These are phyloP conservation scores for Biston stratarius DNA, from an alignment of 2,888 invertebrate species.

Conservation along the genomic window DNA sequence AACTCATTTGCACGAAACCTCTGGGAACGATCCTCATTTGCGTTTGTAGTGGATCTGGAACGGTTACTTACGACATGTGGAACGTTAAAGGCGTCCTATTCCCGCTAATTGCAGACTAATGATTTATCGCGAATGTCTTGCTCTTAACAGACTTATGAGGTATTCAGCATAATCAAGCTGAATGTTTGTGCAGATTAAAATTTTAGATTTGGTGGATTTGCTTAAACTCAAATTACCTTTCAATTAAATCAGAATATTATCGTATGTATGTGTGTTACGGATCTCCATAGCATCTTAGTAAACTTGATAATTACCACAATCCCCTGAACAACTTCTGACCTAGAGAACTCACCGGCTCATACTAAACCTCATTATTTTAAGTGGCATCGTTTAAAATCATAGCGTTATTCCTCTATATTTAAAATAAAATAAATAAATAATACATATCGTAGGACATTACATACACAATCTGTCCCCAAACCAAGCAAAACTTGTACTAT, in stretches of 20 bases:
- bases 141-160: conserved; percentile 37
- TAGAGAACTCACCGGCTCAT: too few species aligned
- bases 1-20: conserved; percentile 76
- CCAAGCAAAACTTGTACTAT: too few species aligned
- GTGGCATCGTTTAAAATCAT: too few species aligned
- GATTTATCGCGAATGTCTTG: conserved; percentile 45
- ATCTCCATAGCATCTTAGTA: too few species aligned
- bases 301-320: too few species aligned
- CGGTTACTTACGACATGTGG: conserved; percentile 47
- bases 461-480: too few species aligned
- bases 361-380: too few species aligned
- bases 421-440: too few species aligned
- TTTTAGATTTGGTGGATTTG: neutral
- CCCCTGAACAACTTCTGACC: too few species aligned
- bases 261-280: neutral
- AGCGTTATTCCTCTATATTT: too few species aligned
- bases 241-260: too few species aligned
- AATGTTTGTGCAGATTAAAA: neutral
- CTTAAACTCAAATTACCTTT: neutral
- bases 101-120: conserved; percentile 54
- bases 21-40: conserved; percentile 76
- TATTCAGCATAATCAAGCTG: conserved; percentile 11
- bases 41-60: conserved; percentile 65
- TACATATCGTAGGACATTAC: too few species aligned
- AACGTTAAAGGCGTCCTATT: conserved; percentile 50